These are phyloP conservation scores for Drosophila parvula DNA, from an alignment of 1,140 invertebrate genomes.

Conservation along the genomic window DNA sequence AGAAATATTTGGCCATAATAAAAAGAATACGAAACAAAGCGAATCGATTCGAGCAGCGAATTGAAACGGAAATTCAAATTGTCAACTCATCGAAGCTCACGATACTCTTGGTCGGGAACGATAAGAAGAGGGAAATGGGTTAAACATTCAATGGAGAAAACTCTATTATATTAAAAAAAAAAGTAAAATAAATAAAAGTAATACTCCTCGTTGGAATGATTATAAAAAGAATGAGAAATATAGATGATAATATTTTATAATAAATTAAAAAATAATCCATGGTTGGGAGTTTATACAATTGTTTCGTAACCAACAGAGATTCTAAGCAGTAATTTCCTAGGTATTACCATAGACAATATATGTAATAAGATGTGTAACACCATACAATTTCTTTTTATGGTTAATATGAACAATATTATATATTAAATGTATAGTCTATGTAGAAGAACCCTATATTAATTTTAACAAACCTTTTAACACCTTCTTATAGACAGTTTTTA, in stretches of 20 bases:
- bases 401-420: not conserved
- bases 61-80: conserved; percentile 42
- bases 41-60: conserved; percentile 35
- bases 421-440: not conserved
- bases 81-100: conserved; percentile 26
- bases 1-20: conserved; percentile 79
- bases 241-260: no score
- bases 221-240: no score
- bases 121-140: conserved; percentile 2
- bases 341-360: no score
- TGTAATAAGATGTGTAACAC: not conserved
- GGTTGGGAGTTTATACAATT: no score
- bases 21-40: conserved; percentile 61
- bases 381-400: not conserved
- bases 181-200: no score
- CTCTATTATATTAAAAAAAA: not conserved
- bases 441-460: not conserved
- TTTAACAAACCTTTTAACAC: not conserved
- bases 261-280: no score
- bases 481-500: no score
- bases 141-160: not conserved
- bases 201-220: no score
- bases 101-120: conserved; percentile 32
- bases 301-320: no score
- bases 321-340: no score